Conservation (phyloP, 2,797 vertebrate genomes). For the Tympanoctomys barrerae region DNA sequence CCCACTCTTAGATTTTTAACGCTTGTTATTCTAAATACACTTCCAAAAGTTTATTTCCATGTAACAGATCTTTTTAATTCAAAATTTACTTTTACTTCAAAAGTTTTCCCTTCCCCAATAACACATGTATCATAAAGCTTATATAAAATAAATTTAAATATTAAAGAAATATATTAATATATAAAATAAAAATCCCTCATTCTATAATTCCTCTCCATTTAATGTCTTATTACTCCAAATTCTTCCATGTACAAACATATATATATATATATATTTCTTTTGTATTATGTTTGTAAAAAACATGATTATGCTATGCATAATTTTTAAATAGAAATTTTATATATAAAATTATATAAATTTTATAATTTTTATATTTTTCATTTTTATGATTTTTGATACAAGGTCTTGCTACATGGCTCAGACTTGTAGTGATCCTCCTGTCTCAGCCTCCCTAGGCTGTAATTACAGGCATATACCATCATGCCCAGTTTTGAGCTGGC, state of each 20-base stretch:
- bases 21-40: background rate
- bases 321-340: too few relatives aligned
- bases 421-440: too few relatives aligned
- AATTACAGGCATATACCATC: too few relatives aligned
- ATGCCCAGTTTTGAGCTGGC: too few relatives aligned
- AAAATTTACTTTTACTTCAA: background rate
- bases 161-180: background rate
- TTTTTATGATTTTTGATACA: too few relatives aligned
- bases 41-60: background rate
- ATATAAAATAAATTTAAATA: background rate
- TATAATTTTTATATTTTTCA: too few relatives aligned
- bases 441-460: too few relatives aligned
- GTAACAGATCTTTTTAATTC: background rate
- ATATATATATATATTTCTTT: background rate
- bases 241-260: background rate
- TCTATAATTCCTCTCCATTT: background rate
- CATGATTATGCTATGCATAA: background rate
- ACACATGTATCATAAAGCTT: background rate
- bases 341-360: too few relatives aligned
- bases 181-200: background rate
- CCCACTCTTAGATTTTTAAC: background rate
- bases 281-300: background rate
- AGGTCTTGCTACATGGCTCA: too few relatives aligned
- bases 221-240: background rate
- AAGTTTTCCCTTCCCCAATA: background rate